phyloP scores from a whole-genome alignment of 2,888 invertebrate species.

The Thereva unica region DNA sequence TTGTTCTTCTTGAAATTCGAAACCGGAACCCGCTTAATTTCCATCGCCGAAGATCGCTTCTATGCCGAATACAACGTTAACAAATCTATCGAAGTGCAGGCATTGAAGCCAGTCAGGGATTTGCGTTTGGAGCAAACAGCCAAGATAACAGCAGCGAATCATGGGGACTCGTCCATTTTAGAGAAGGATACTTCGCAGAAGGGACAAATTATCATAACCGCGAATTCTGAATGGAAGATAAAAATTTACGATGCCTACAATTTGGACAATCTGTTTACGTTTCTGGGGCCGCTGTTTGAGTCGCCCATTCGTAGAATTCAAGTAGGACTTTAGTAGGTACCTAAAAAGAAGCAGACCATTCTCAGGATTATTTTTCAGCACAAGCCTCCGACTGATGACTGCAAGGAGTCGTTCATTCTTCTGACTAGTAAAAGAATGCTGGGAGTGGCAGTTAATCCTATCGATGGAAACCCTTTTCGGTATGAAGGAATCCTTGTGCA shows the following conservation, averaged over 20 bases:
- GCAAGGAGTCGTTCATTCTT: slow-evolving; percentile 13
- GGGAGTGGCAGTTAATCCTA: slow-evolving; percentile 70
- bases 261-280: slow-evolving; percentile 68
- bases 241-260: slow-evolving; percentile 68
- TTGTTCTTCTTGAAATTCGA: slow-evolving; percentile 62
- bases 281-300: slow-evolving; percentile 71
- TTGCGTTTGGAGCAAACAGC: slow-evolving; percentile 61
- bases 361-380: not conserved
- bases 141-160: slow-evolving; percentile 52
- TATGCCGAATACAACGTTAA: slow-evolving; percentile 34
- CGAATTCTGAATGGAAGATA: slow-evolving; percentile 65
- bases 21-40: slow-evolving; percentile 56
- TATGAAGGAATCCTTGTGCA: slow-evolving; percentile 68
- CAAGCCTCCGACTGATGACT: not conserved
- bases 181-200: slow-evolving; percentile 17
- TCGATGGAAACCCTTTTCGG: slow-evolving; percentile 76
- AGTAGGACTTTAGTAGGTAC: slow-evolving; percentile 35
- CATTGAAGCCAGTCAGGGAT: slow-evolving; percentile 25
- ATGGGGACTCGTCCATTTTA: slow-evolving; percentile 27
- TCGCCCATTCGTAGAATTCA: slow-evolving; percentile 62
- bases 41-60: slow-evolving; percentile 63
- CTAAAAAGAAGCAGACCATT: slow-evolving; percentile 6
- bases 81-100: slow-evolving; percentile 7
- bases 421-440: slow-evolving; percentile 56
- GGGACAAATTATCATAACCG: slow-evolving; percentile 36